Base-by-base conservation (phyloP, 2,113 vertebrate species). In the Falcunculus frontatus region DNA sequence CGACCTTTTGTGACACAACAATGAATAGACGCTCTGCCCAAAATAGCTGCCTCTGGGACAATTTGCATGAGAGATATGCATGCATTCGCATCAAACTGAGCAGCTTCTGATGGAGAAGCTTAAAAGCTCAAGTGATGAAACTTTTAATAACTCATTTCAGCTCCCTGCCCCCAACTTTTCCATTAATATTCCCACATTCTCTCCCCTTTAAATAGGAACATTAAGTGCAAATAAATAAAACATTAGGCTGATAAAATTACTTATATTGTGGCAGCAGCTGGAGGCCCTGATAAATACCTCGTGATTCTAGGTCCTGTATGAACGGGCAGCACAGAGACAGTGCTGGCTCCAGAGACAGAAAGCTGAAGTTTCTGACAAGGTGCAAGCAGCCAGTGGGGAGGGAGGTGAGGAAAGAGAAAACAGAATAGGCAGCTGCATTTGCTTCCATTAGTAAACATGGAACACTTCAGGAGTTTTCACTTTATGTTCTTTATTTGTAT, bases 191-290 rank as follows among this genome's bases (percentile, higher is more conserved):
- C 90, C 90, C 56, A 67, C 37, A 93, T 96, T 94, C 93, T 93
- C 60, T 90, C 47, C 69, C 44, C 35, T 93, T 95, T 89, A 96
- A 93, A 94, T 87, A 93, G 75, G 83, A 93, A 94, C 18, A 29
- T 92, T 84, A 83, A 95, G 78, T 96, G 57, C 69, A 95, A 88
- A 96, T 96, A 97, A 96, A 96, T 95, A 97, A 97, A 96, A 97
- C 91, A 96, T 97, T 91, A 96, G 81, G 62, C 73, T 94, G 95
- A 96, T 92, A 94, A 93, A 88, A 92, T 96, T 86, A 90, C 92
- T 96, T 92, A 68, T 62, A 95, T 93, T 94, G 56, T 86, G 75
- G 76, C 75, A 90, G 92, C 95, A 96, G 79, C 93, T 96, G 93
- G 87, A 93, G 37, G 65, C 49, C 32, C 89, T 96, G 95, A 92